Base-by-base conservation (phyloP, 1,140 invertebrate genomes). In the Zaprionus ornatus region DNA sequence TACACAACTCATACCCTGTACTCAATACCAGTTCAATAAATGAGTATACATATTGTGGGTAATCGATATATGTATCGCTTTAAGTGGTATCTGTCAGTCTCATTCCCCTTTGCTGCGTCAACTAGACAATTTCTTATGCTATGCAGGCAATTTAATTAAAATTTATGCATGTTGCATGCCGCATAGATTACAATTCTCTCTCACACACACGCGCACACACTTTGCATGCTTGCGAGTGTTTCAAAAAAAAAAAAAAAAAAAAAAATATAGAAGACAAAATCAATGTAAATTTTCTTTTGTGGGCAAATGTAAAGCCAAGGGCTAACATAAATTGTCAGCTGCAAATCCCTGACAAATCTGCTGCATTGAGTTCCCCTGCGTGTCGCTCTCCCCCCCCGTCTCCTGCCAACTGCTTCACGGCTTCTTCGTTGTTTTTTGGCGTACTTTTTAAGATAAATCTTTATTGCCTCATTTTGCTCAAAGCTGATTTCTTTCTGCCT, bases 281-380 rank as follows among this genome's bases (percentile, higher is more conserved):
- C 48, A 64, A 52, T 64, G 48, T 35, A 64, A 21, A 42, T 40
- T 60, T 60, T 42, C 23, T 42, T 25, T 60, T 60, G 35, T 42
- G 21, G 48, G 25, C 45, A 21, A 66, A 52, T 80, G 37, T 54
- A 65, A 57, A 56, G 52, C 79, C 70, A 81, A 68, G 61, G 60
- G 59, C 74, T 56, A 88, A 88, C 79, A 87, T 88, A 87, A 87
- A 88, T 88, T 83, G 76, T 67, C 77, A 75, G 74, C 64, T 86
- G 77, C 84, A 87, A 87, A 87, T 88, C 84, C 84, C 80, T 87
- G 84, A 87, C 84, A 87, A 87, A 87, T 87, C 84, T 88, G 84
- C 74, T 80, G 84, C 84, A 88, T 87, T 86, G 83, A 72, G 64
- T 85, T 15, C 23, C 15, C n/a, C 37, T 25, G n/a, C 2, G 4